Percentiles rank a stretch among this genome's conserved stretches.
Evolutionary conservation across 2,888 invertebrate species (phyloP).

Genomic region (Sisyra terminalis): DNA sequence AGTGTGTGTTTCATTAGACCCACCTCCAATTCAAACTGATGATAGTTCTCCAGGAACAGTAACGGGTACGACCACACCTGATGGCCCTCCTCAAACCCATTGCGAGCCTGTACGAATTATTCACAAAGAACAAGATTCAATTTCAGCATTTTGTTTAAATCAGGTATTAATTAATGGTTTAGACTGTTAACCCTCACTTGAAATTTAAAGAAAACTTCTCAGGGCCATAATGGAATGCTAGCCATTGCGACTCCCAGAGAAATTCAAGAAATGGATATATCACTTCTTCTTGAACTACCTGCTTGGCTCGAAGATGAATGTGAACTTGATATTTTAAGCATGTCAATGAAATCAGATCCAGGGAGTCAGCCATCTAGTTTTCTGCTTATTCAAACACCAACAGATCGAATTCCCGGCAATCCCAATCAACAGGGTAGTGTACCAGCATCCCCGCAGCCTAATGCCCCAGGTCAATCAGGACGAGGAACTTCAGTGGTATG

Average conservation of each 20-base stretch:
- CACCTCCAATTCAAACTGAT: conserved; percentile 24
- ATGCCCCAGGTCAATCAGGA: conserved; percentile 64
- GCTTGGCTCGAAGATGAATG: conserved; percentile 95
- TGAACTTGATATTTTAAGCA: conserved; percentile 85
- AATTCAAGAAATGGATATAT: conserved; percentile 95
- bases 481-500: conserved; percentile 79
- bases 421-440: conserved; percentile 30
- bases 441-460: conserved; percentile 31
- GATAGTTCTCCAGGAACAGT: conserved; percentile 21
- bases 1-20: conserved; percentile 32
- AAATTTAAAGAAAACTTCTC: conserved; percentile 6
- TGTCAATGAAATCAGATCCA: conserved; percentile 61
- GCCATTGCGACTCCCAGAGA: conserved; percentile 92
- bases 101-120: conserved; percentile 86
- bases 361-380: conserved; percentile 65
- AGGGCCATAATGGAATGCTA: conserved; percentile 66
- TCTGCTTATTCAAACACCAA: conserved; percentile 67
- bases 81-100: conserved; percentile 14
- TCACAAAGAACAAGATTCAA: conserved; percentile 97
- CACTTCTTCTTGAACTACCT: conserved; percentile 73
- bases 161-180: conserved; percentile 37
- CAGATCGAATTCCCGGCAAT: conserved; percentile 44
- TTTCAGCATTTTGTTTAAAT: conserved; percentile 92
- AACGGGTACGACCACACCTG: conserved; percentile 22
- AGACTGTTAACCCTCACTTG: not conserved